Evolutionary conservation across 2,113 vertebrate species (phyloP), one percentile per base, ranked within the genome.

Genomic region (Pedionomus torquatus): DNA sequence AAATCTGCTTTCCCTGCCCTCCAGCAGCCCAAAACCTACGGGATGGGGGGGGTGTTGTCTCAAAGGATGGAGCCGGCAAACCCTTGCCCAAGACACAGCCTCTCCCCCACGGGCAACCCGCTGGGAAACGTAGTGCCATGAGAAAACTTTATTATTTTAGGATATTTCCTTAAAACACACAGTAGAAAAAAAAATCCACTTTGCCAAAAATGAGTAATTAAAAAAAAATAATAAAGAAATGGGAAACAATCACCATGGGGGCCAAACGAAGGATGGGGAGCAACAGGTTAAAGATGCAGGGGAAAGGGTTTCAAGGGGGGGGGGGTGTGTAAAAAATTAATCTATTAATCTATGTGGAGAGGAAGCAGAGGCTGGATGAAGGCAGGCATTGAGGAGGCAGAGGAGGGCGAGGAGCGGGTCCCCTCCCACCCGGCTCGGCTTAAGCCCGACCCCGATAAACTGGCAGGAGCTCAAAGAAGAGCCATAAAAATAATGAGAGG

Each of bases 401-500:
- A 25, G 2, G 39, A 84, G 76, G 82, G 66, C 1, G n/a, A 93
- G 89, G 20, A 55, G 41, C 0, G 8, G 65, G 89, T 37, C 65
- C 75, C 1, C 0, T 89, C 93, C 91, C 93, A 93, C 83, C 72
- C 77, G 2, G 7, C 87, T 55, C 87, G 4, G 43, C 81, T n/a
- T n/a, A 13, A 93, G 69, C 54, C 66, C 60, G 46, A 89, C 82
- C 61, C 94, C 3, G 43, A 83, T 78, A 20, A 17, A 13, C 74
- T 94, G 93, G 95, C 87, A 83, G 74, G 30, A 76, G 77, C 93
- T 89, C 83, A 95, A 82, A 96, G 89, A 83, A 61, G 80, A 93
- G 88, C 92, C 94, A 95, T 93, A 87, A 92, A 95, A 93, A 89
- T 93, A 95, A 95, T 82, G 89, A 95, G 95, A 89, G 69, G 69